A percentile compares a stretch with the other conserved stretches of the same genome.
Conservation (phyloP, 1,140 invertebrate species). For the Bombus turneri region DNA sequence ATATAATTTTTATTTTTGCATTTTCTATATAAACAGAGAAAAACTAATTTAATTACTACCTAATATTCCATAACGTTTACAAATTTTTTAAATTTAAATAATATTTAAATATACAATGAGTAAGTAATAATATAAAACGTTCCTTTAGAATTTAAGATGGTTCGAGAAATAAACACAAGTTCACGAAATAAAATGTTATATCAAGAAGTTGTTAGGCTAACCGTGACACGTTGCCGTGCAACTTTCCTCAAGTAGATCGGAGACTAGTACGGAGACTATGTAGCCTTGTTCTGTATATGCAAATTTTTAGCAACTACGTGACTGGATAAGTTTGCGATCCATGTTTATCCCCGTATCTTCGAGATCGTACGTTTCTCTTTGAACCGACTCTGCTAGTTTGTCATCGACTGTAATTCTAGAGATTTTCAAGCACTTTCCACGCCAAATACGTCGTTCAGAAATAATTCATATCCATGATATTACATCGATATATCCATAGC, state of each 20-base stretch:
- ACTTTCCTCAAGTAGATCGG: neutral
- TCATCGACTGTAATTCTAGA: neutral
- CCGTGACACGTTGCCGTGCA: neutral
- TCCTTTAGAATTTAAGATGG: neutral
- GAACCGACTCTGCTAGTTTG: neutral
- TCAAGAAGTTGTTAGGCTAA: too few species aligned
- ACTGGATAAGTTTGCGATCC: slow-evolving; percentile 15
- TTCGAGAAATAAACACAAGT: neutral
- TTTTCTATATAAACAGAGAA: too few species aligned
- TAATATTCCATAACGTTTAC: too few species aligned
- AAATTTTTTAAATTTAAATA: neutral
- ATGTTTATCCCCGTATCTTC: neutral
- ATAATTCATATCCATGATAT: too few species aligned
- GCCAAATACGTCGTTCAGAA: neutral
- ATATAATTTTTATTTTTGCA: too few species aligned
- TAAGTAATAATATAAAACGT: neutral
- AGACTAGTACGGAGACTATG: neutral
- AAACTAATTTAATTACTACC: too few species aligned
- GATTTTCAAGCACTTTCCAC: neutral
- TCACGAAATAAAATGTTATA: neutral
- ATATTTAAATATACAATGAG: neutral
- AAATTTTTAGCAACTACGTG: slow-evolving; percentile 31
- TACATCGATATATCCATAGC: neutral
- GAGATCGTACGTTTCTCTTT: slow-evolving; percentile 2
- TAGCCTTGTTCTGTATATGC: neutral